Evolutionary conservation across 2,888 invertebrate genomes (phyloP).

Genomic region (Branchipolynoe longqiensis): DNA sequence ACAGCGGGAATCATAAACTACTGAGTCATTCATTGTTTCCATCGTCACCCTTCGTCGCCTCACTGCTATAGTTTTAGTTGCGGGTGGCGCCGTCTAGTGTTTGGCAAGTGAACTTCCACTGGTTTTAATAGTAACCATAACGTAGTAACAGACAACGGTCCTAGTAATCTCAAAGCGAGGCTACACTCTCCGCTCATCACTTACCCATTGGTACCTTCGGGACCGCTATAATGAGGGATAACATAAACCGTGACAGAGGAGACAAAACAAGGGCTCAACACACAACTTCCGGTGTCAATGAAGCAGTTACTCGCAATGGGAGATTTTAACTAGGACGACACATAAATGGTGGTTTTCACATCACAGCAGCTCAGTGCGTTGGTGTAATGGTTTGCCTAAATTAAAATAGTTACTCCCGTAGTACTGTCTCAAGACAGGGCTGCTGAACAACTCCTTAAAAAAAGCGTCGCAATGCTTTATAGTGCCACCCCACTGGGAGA

Average conservation of each 20-base stretch:
- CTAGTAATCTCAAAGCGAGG: constrained; percentile 23
- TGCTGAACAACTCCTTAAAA: no score
- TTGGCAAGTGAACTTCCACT: neutral
- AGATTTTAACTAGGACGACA: no score
- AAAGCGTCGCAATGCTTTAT: no score
- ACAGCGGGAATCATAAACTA: constrained; percentile 12
- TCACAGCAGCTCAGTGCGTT: no score
- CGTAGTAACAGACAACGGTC: constrained; percentile 3
- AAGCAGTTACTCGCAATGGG: no score
- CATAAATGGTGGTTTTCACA: no score
- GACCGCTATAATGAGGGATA: constrained; percentile 50
- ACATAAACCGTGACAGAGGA: constrained; percentile 49
- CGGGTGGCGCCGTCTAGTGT: neutral
- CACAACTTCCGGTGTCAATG: neutral
- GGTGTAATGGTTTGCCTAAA: no score
- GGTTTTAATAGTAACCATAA: constrained; percentile 21
- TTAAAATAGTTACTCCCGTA: no score
- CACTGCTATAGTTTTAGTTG: neutral
- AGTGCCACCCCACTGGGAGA: no score
- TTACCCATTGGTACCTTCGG: constrained; percentile 36
- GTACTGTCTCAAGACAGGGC: no score
- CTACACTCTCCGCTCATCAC: constrained; percentile 25
- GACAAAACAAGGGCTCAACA: constrained; percentile 6
- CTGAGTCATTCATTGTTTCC: neutral
- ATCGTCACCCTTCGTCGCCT: no score